phyloP scores from a whole-genome alignment of 2,888 invertebrate species.

The Dioctria linearis region DNA sequence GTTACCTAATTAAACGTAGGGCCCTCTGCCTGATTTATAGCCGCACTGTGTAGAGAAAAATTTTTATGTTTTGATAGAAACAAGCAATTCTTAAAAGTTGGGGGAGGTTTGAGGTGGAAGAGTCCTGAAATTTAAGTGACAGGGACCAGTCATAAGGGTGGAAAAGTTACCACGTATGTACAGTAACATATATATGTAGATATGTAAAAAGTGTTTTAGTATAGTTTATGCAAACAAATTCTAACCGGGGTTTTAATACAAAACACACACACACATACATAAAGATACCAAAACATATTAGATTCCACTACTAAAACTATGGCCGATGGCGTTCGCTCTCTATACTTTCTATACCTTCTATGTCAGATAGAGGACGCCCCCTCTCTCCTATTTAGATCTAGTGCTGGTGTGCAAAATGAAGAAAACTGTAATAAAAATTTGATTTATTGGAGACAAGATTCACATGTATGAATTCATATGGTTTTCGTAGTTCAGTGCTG shows the following conservation, averaged over 20 bases:
- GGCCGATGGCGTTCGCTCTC: background rate
- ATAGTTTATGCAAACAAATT: slow-evolving; percentile 21
- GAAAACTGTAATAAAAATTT: slow-evolving; percentile 72
- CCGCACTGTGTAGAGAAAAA: slow-evolving; percentile 34
- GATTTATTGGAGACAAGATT: slow-evolving; percentile 72
- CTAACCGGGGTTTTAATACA: background rate
- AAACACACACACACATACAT: background rate
- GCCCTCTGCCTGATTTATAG: slow-evolving; percentile 26
- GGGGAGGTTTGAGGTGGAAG: background rate
- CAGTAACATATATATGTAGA: no score
- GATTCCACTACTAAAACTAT: no score
- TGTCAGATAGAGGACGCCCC: background rate
- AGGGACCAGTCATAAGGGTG: slow-evolving; percentile 35
- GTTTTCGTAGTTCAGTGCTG: background rate
- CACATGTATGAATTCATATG: slow-evolving; percentile 48
- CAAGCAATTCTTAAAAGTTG: background rate
- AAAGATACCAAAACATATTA: no score
- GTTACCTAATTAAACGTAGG: slow-evolving; percentile 44
- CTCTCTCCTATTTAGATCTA: slow-evolving; percentile 6
- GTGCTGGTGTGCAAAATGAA: slow-evolving; percentile 64
- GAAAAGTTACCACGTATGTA: slow-evolving; percentile 4
- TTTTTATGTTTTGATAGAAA: slow-evolving; percentile 36
- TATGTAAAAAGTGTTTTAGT: slow-evolving; percentile 7
- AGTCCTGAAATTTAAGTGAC: slow-evolving; percentile 44
- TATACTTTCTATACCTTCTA: background rate